Evolutionary conservation across 2,797 vertebrate species (phyloP).

Genomic region (Cottoperca gobio): DNA sequence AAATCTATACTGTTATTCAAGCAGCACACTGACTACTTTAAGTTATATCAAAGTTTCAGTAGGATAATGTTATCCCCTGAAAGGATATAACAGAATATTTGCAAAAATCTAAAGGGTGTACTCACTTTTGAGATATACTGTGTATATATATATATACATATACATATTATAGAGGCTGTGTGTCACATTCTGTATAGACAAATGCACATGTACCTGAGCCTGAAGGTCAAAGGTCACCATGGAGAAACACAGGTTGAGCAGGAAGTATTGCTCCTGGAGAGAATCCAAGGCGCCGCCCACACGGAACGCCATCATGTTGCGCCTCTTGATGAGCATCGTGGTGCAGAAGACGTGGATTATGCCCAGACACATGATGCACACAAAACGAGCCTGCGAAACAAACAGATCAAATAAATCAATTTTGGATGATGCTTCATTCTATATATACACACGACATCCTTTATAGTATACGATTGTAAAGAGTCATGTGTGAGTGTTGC

Average conservation of each 20-base stretch:
- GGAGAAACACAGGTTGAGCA: slow-evolving; percentile 89
- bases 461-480: too few species aligned
- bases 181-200: background rate
- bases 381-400: slow-evolving; percentile 84
- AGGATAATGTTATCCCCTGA: too few species aligned
- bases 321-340: slow-evolving; percentile 80
- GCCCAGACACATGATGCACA: slow-evolving; percentile 84
- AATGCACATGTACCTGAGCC: slow-evolving; percentile 83
- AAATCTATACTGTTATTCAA: too few species aligned
- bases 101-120: too few species aligned
- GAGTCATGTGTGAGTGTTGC: too few species aligned
- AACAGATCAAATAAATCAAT: background rate
- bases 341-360: slow-evolving; percentile 82
- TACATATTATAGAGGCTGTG: too few species aligned
- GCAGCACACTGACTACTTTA: too few species aligned
- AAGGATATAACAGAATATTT: too few species aligned
- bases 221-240: slow-evolving; percentile 92
- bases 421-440: background rate
- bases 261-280: slow-evolving; percentile 87
- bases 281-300: slow-evolving; percentile 88
- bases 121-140: too few species aligned
- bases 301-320: slow-evolving; percentile 90
- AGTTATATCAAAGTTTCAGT: too few species aligned
- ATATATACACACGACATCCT: background rate
- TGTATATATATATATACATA: too few species aligned